Base-by-base conservation (phyloP, 2,797 vertebrate genomes). In the Epinephelus awoara region DNA sequence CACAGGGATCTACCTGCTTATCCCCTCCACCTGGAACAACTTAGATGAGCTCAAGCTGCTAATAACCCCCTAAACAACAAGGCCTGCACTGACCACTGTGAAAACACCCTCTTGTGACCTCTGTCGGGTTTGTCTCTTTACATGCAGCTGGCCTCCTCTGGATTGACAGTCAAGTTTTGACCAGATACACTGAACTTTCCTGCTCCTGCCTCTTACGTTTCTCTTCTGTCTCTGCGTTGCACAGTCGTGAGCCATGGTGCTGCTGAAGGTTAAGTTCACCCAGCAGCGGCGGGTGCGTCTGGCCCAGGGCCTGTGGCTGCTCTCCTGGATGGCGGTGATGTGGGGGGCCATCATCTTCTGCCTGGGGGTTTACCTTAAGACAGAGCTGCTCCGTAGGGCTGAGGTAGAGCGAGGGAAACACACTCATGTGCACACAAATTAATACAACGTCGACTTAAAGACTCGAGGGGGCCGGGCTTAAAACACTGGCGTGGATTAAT, bases 301-400 rank as follows among this genome's bases (percentile, higher is more conserved):
- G 92, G 98, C 98, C 0, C 98, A 99, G 92, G 97, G 97, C 75
- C 95, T 99, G 84, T 99, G 98, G 98, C 95, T 99, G 64, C 91
- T 99, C 91, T 98, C 98, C 88, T 99, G 98, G 98, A 86, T 97
- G 85, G 96, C 97, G 0, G 96, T 98, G 85, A 80, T 97, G 83
- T 96, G 96, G 15, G 97, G 97, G 80, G 95, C 96, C 79, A 77
- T 97, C 75, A 89, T 98, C 88, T 98, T 99, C 88, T 94, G 95
- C 81, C 94, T 99, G 82, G 98, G 98, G 4, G 91, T 99, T 75
- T 98, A 97, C 89, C 96, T 99, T 56, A 99, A 99, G 95, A 96
- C 96, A 25, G 98, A 99, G 82, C 95, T 99, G 66, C 94, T 96
- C 83, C 97, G 97, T 82, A 92, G 97, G 94, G 96, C 95, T 0